These are phyloP conservation scores for Sardina pilchardus DNA, from an alignment of 2,113 vertebrate species.

Conservation along the genomic window DNA sequence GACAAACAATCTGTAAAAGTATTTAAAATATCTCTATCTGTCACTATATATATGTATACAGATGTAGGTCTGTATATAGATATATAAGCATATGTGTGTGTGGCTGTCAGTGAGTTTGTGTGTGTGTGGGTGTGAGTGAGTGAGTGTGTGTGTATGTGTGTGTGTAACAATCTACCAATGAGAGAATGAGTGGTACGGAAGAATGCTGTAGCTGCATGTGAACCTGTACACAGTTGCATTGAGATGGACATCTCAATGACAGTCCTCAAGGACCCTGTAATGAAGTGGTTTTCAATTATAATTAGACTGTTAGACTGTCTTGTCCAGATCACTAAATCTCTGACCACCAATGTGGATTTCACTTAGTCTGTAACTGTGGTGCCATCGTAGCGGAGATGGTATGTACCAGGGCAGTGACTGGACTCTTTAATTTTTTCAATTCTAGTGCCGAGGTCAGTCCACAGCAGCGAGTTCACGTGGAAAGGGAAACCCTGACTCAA, in stretches of 20 bases:
- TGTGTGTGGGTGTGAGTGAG: background rate
- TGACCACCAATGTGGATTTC: background rate
- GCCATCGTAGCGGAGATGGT: background rate
- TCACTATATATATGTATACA: conserved; percentile 33
- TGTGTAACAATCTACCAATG: conserved; percentile 60
- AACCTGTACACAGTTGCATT: conserved; percentile 70
- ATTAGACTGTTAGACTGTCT: conserved; percentile 34
- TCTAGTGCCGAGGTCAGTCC: background rate
- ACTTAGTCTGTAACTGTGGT: background rate
- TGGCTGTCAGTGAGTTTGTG: background rate
- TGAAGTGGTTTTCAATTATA: conserved; percentile 58
- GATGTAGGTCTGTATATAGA: conserved; percentile 24
- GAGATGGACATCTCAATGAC: conserved; percentile 70
- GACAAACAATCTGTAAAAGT: conserved; percentile 56
- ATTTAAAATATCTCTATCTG: conserved; percentile 26
- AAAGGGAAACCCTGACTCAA: conserved; percentile 36
- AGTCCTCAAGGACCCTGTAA: conserved; percentile 70
- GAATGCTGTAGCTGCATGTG: conserved; percentile 76
- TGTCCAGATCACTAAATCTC: background rate
- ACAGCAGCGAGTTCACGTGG: conserved; percentile 15
- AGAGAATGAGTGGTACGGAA: conserved; percentile 68
- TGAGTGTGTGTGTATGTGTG: background rate
- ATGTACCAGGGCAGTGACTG: background rate
- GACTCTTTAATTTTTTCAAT: background rate
- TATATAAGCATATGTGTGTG: conserved; percentile 39